Evolutionary conservation across 2,888 invertebrate genomes (phyloP).

Genomic region (Dryocosmus kuriphilus): DNA sequence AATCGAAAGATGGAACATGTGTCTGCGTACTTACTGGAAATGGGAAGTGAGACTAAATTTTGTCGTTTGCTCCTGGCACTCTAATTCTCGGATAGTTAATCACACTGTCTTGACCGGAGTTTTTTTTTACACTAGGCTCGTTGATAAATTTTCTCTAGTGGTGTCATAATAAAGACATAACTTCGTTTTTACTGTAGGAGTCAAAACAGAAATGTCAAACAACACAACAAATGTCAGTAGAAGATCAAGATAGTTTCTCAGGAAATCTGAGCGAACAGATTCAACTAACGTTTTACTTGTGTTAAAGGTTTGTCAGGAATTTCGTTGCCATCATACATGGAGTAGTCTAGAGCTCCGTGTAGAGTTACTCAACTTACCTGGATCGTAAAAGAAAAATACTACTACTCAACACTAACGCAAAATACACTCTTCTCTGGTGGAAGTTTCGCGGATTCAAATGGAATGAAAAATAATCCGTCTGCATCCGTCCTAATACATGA

Average conservation of each 20-base stretch:
- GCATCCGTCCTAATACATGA: too few relatives aligned
- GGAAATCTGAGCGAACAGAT: neutral
- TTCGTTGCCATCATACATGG: too few relatives aligned
- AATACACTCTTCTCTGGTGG: too few relatives aligned
- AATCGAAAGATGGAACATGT: slow-evolving; percentile 53
- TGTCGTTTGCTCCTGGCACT: neutral
- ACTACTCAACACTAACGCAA: too few relatives aligned
- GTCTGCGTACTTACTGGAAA: neutral
- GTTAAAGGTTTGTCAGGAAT: too few relatives aligned
- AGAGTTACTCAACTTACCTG: too few relatives aligned
- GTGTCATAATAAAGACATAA: neutral
- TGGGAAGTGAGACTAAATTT: neutral
- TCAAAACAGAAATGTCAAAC: neutral
- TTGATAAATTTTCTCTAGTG: neutral
- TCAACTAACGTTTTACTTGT: too few relatives aligned
- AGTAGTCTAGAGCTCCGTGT: too few relatives aligned
- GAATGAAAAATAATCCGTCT: too few relatives aligned
- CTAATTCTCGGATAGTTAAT: neutral
- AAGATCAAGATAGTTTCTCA: neutral
- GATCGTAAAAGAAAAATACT: too few relatives aligned
- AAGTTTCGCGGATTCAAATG: too few relatives aligned
- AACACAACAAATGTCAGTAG: neutral
- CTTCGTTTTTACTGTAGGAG: neutral
- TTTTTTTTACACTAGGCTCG: neutral
- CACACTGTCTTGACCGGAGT: neutral